Percentiles rank a stretch among this genome's conserved stretches.
Evolutionary conservation across 1,140 invertebrate species (phyloP).

Genomic region (Musca domestica): DNA sequence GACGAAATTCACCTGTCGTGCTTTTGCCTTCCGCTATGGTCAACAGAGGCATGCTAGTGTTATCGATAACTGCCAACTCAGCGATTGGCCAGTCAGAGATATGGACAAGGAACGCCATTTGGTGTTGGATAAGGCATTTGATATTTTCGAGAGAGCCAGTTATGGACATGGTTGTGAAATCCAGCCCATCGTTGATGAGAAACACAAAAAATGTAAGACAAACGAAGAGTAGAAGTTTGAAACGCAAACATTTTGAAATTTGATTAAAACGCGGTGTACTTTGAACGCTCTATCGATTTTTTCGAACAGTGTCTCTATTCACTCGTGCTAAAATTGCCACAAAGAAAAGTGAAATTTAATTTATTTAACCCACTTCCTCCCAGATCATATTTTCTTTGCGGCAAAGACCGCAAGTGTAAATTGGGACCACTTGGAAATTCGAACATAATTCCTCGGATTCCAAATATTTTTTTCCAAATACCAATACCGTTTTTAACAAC

Average conservation of each 20-base stretch:
- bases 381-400: too few species aligned
- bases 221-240: too few species aligned
- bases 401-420: too few species aligned
- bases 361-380: too few species aligned
- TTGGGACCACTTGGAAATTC: neutral
- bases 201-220: constrained; percentile 54
- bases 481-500: constrained; percentile 1
- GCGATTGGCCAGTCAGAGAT: constrained; percentile 67
- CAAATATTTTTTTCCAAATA: too few species aligned
- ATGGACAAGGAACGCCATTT: constrained; percentile 61
- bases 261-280: neutral
- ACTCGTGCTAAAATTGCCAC: too few species aligned
- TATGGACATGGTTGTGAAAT: constrained; percentile 76
- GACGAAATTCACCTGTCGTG: constrained; percentile 69
- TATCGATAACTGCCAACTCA: constrained; percentile 70
- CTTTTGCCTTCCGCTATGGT: constrained; percentile 73
- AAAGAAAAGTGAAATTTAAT: too few species aligned
- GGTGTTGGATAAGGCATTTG: constrained; percentile 62
- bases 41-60: constrained; percentile 62
- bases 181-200: constrained; percentile 55
- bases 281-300: too few species aligned
- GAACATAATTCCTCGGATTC: too few species aligned
- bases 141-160: constrained; percentile 74
- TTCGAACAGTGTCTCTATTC: too few species aligned
- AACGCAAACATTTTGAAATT: neutral